Evolutionary conservation across 2,888 invertebrate genomes (phyloP).

Genomic region (Ormyrus labotus): DNA sequence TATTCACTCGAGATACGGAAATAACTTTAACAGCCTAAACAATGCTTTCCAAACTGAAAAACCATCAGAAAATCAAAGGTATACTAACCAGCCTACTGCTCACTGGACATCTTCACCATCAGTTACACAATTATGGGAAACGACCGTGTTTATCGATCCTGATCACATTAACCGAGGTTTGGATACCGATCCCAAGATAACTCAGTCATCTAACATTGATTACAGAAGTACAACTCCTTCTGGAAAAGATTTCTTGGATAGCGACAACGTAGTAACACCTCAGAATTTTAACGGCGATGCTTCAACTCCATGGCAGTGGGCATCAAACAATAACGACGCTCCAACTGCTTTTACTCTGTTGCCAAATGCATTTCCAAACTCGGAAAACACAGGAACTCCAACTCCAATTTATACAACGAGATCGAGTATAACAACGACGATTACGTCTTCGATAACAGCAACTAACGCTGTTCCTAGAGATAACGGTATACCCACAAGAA

Average conservation of each 20-base stretch:
- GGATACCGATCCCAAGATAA: slow-evolving; percentile 68
- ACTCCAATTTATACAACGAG: slow-evolving; percentile 67
- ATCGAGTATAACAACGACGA: slow-evolving; percentile 70
- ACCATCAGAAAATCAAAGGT: slow-evolving; percentile 42
- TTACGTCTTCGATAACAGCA: slow-evolving; percentile 67
- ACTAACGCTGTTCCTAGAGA: slow-evolving; percentile 58
- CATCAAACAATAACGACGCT: slow-evolving; percentile 66
- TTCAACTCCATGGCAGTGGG: slow-evolving; percentile 68
- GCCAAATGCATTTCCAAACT: slow-evolving; percentile 63
- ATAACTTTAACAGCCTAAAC: slow-evolving; percentile 59
- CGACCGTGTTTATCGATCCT: slow-evolving; percentile 84
- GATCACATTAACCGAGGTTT: slow-evolving; percentile 84
- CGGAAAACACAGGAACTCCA: slow-evolving; percentile 67
- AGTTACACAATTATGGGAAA: slow-evolving; percentile 81
- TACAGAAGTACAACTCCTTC: slow-evolving; percentile 57
- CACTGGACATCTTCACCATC: slow-evolving; percentile 77
- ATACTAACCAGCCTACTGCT: slow-evolving; percentile 68
- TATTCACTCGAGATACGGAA: slow-evolving; percentile 64
- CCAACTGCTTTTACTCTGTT: slow-evolving; percentile 71
- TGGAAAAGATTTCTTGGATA: slow-evolving; percentile 58
- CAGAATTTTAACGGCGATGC: slow-evolving; percentile 67
- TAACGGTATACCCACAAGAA: slow-evolving; percentile 63
- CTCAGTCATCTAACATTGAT: slow-evolving; percentile 62
- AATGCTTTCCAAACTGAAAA: slow-evolving; percentile 57
- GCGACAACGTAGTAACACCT: slow-evolving; percentile 68